These are phyloP conservation scores for Malurus cyaneus DNA, from an alignment of 2,113 vertebrate species.

Conservation along the genomic window DNA sequence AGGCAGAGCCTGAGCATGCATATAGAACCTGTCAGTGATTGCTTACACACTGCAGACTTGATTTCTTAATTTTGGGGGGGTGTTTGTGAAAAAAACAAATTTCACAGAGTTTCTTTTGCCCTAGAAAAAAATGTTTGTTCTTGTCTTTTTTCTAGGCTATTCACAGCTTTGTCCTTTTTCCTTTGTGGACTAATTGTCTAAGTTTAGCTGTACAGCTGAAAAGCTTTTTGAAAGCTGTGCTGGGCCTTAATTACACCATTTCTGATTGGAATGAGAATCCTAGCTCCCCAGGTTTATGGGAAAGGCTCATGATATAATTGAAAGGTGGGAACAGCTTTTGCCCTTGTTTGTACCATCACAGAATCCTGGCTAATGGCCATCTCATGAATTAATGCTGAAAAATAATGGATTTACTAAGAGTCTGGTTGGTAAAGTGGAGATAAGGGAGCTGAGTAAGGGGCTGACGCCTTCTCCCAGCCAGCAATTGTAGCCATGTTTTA, in stretches of 20 bases:
- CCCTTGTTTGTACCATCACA: background rate
- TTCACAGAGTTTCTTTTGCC: background rate
- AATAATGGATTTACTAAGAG: conserved; percentile 22
- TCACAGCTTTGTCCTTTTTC: background rate
- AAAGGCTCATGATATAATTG: background rate
- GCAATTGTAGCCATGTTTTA: background rate
- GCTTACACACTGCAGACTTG: background rate
- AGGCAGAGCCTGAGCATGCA: background rate
- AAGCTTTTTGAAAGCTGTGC: background rate
- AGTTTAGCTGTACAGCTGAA: background rate
- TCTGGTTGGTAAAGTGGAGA: conserved; percentile 22
- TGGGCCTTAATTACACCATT: background rate
- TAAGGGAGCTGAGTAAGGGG: conserved; percentile 16
- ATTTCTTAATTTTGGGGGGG: background rate
- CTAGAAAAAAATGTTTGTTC: background rate
- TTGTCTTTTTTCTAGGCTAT: background rate
- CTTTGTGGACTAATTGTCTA: background rate
- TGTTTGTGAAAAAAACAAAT: background rate
- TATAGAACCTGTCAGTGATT: background rate
- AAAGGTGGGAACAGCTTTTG: background rate
- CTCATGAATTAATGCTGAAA: conserved; percentile 30
- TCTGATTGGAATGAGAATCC: background rate
- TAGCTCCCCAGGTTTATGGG: background rate
- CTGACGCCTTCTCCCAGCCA: background rate
- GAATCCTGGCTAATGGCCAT: background rate